Base-by-base conservation (phyloP, 2,888 invertebrate species). In the Parnassius smintheus region DNA sequence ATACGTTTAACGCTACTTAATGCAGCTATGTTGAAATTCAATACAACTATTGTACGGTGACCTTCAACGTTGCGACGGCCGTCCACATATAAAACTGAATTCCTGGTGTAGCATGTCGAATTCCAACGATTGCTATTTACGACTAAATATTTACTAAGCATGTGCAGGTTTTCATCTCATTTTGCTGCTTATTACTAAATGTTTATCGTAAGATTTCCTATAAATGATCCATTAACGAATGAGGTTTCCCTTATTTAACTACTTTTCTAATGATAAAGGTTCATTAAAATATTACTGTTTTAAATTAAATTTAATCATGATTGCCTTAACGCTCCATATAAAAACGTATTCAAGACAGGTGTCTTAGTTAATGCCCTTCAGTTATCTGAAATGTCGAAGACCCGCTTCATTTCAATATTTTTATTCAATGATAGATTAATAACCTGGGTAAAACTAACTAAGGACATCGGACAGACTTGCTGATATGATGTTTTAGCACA, bases 1-100 rank as follows among this genome's bases (percentile, higher is more conserved):
- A 57, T 53, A 52, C 46, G 18, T 50, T 11, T 22, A 62, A 44
- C 48, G 25, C 54, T 49, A 58, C 22, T 54, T 52, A 57, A n/a
- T 62, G 53, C 58, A 54, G 35, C 49, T 50, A 54, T 62, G 62
- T 53, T 54, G 58, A 58, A 57, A 53, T 62, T 46, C 35, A 53
- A 57, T 62, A 57, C 51, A 62, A 62, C 48, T 62, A 50, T 62
- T 58, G 53, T 53, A 62, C 52, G 54, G 25, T 42, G 44, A 62
- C 62, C 57, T 62, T 57, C 57, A 25, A 53, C 41, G 49, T 56
- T 53, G 25, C 25, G 56, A 51, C 44, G 62, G 49, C 25, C 53
- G 55, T 60, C 42, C 35, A 52, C 12, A 56, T 57, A 18, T 57
- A 18, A 13, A 50, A 48, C 41, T 41, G 51, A 53, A 57, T 42